Conservation (phyloP, 2,113 vertebrate species). For the Nyctibius bracteatus region DNA sequence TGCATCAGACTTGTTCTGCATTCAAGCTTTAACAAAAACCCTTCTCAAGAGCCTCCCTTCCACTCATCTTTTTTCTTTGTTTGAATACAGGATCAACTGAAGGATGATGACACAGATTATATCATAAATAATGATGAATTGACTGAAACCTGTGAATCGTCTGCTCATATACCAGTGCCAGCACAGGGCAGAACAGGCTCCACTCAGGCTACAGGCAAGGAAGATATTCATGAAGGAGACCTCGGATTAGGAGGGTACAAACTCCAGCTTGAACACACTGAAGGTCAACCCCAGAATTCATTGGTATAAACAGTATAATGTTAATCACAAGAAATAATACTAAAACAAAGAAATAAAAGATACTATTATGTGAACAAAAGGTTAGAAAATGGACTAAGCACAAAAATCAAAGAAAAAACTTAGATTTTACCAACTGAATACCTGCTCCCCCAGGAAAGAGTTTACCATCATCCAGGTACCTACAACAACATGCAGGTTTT, state of each 20-base stretch:
- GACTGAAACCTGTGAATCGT: background rate
- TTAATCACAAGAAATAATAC: background rate
- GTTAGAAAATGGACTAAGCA: background rate
- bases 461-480: background rate
- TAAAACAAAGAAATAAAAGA: background rate
- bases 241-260: conserved; percentile 71
- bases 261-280: conserved; percentile 56
- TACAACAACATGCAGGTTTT: background rate
- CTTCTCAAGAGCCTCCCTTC: background rate
- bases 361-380: background rate
- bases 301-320: background rate
- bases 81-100: conserved; percentile 63
- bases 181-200: background rate
- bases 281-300: conserved; percentile 15
- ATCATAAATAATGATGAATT: conserved; percentile 74
- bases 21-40: background rate
- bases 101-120: conserved; percentile 65
- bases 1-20: background rate
- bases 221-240: conserved; percentile 75
- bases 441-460: background rate
- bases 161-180: background rate
- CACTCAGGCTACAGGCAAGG: conserved; percentile 25
- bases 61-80: background rate
- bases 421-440: background rate
- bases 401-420: conserved; percentile 1